Evolutionary conservation across 2,113 vertebrate genomes (phyloP), one percentile per base, ranked within the genome.

Genomic region (Protomyctophum bolini): DNA sequence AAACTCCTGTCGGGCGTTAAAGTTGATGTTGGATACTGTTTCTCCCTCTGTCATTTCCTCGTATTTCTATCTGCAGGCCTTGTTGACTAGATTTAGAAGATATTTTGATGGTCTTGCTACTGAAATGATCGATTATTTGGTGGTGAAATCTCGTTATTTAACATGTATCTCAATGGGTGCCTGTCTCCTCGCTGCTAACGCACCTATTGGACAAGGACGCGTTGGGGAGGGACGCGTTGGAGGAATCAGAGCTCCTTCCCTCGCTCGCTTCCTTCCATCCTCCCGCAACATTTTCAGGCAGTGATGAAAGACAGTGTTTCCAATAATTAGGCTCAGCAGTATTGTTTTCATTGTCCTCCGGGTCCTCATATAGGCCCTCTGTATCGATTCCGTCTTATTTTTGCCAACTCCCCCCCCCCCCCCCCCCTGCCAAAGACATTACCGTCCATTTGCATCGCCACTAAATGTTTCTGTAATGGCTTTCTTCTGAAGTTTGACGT

Each of bases 401-500:
- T 66, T 41, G 1, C 47, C 54, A 52, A 75, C 67, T 75, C 72
- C 33, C 77, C 71, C n/a, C 33, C 58, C 21, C 52, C 72, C 33
- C 77, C 71, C n/a, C 33, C 58, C 21, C 52, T 0, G 29, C 75
- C 33, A 46, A 70, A 74, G 63, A 64, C 81, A 60, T 78, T 76
- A 82, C 48, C 10, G 62, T 48, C 67, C 65, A 59, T 64, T 76
- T 74, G 73, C 46, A 66, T 59, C 60, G 63, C 83, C 66, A 47
- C 77, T 80, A 72, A 80, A 84, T 64, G 78, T 33, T 70, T 59
- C 49, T 62, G 45, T 80, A 84, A 84, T 89, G 72, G 79, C 10
- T 58, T 86, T 86, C 79, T 62, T 72, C 57, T 69, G 66, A 84
- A 77, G 70, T 72, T 6, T 33, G 60, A 55, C 29, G 1, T 41